Conservation (phyloP, 2,113 vertebrate species). For the Malurus melanocephalus region DNA sequence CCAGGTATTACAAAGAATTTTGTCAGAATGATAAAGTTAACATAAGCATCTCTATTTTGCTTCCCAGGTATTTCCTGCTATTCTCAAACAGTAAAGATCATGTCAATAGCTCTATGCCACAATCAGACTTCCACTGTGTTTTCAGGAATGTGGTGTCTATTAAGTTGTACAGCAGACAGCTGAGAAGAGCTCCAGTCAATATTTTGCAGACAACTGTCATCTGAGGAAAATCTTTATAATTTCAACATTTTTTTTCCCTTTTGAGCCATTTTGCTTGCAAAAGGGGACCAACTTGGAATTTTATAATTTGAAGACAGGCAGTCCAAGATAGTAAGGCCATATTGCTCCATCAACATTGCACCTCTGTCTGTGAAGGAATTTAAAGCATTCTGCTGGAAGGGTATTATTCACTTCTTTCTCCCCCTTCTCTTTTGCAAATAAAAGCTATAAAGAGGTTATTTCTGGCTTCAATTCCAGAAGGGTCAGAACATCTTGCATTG, state of each 20-base stretch:
- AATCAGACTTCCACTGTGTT: not conserved
- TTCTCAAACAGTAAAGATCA: constrained; percentile 28
- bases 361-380: not conserved
- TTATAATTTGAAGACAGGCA: not conserved
- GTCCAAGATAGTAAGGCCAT: not conserved
- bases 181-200: constrained; percentile 25
- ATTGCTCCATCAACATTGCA: not conserved
- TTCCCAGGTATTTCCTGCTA: not conserved
- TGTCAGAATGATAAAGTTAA: constrained; percentile 7
- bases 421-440: not conserved
- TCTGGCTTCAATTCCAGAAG: not conserved
- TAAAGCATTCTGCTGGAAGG: not conserved
- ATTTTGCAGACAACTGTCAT: constrained; percentile 23
- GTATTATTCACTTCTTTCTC: not conserved
- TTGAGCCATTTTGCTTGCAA: not conserved
- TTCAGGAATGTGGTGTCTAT: not conserved
- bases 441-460: not conserved
- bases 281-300: not conserved
- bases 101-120: not conserved
- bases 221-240: constrained; percentile 9
- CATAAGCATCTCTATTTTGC: constrained; percentile 1
- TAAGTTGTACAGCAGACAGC: not conserved
- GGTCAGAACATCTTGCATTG: not conserved
- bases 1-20: not conserved
- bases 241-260: not conserved